A percentile compares a stretch with the other conserved stretches of the same genome.
phyloP scores from a whole-genome alignment of 1,140 invertebrate genomes.

The Homarus americanus region DNA sequence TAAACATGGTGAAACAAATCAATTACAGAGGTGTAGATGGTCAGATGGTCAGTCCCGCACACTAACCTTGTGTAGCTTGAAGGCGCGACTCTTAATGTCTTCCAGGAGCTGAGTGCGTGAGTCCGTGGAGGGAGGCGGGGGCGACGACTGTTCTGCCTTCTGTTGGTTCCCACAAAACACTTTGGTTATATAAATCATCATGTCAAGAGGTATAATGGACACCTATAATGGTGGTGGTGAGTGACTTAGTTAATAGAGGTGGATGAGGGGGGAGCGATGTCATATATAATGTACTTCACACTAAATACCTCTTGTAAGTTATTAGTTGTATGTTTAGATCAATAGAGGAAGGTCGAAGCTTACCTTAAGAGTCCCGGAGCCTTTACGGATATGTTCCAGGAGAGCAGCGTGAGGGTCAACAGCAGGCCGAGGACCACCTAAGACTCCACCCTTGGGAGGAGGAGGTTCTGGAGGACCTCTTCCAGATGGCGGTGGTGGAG shows the following conservation, averaged over 20 bases:
- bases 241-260: no score
- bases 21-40: no score
- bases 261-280: no score
- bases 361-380: neutral
- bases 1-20: no score
- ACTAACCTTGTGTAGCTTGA: conserved; percentile 18
- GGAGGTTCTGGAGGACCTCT: neutral
- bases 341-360: neutral
- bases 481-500: neutral
- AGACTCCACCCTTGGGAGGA: neutral
- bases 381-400: neutral
- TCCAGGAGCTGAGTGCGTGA: neutral
- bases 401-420: neutral
- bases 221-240: no score
- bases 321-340: no score
- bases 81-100: neutral
- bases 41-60: no score
- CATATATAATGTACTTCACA: no score
- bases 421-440: neutral
- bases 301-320: no score
- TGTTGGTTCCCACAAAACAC: no score
- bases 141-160: neutral
- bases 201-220: no score
- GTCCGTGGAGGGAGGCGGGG: neutral
- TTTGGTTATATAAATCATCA: no score